Conservation (phyloP, 2,797 vertebrate species). For the Borostomias antarcticus region DNA sequence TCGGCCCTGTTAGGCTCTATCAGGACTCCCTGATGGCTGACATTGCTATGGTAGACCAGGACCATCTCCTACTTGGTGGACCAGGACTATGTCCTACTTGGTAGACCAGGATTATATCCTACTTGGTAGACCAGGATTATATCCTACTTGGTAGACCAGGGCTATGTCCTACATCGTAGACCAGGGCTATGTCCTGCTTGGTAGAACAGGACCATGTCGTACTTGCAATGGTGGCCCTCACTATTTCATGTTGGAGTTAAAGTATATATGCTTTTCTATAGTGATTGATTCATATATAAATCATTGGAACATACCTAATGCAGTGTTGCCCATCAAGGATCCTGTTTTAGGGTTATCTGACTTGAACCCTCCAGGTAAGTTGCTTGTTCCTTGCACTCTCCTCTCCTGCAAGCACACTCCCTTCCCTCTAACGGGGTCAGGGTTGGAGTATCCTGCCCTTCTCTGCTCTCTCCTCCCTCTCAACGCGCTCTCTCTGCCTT, state of each 20-base stretch:
- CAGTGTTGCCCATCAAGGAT: slow-evolving; percentile 11
- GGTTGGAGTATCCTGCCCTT: slow-evolving; percentile 24
- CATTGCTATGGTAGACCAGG: slow-evolving; percentile 3
- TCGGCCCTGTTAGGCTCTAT: slow-evolving; percentile 36
- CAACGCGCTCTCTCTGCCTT: slow-evolving; percentile 43
- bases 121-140: too few species aligned
- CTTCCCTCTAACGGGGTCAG: not conserved
- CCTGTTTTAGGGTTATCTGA: not conserved
- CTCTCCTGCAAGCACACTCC: not conserved
- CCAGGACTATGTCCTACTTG: too few species aligned
- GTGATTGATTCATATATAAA: not conserved
- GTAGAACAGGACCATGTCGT: too few species aligned
- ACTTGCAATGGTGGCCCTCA: slow-evolving; percentile 14
- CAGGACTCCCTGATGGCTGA: slow-evolving; percentile 9
- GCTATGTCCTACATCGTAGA: too few species aligned
- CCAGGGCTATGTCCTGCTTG: too few species aligned
- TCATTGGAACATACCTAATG: not conserved
- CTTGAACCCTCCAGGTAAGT: slow-evolving; percentile 6
- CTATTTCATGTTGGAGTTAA: not conserved
- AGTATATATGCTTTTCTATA: not conserved
- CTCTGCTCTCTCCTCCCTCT: slow-evolving; percentile 65
- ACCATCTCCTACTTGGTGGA: slow-evolving; percentile 10
- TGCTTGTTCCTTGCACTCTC: not conserved
- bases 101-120: too few species aligned
- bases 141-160: too few species aligned